A percentile compares a stretch with the other conserved stretches of the same genome.
phyloP scores from a whole-genome alignment of 1,140 invertebrate genomes.

The Ceratoteleas bidentatus region DNA sequence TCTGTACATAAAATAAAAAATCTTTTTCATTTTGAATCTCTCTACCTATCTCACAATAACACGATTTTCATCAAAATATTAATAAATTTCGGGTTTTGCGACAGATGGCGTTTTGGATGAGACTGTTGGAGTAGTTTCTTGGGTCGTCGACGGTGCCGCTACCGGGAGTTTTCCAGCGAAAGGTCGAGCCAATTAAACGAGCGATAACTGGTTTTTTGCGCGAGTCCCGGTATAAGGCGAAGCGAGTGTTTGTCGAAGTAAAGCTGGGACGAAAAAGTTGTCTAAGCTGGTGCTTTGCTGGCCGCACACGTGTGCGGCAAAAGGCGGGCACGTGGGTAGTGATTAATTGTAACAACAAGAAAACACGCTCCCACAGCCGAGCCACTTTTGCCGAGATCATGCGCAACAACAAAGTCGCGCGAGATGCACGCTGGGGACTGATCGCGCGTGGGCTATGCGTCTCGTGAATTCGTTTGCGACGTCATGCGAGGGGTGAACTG shows the following conservation, averaged over 20 bases:
- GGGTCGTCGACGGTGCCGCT: no score
- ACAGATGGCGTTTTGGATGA: no score
- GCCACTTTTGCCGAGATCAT: slow-evolving; percentile 54
- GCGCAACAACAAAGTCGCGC: slow-evolving; percentile 52
- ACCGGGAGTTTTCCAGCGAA: no score
- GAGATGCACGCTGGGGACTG: slow-evolving; percentile 35
- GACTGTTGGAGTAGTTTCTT: no score
- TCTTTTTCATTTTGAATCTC: no score
- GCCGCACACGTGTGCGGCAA: slow-evolving; percentile 52
- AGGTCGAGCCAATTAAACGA: neutral
- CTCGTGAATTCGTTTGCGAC: slow-evolving; percentile 41
- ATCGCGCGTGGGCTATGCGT: slow-evolving; percentile 45
- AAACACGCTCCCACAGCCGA: slow-evolving; percentile 63
- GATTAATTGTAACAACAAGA: slow-evolving; percentile 70
- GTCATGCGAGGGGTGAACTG: no score
- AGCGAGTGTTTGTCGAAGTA: slow-evolving; percentile 33
- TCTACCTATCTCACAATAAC: no score
- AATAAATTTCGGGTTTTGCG: no score
- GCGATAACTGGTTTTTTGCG: neutral
- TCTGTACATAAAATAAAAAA: no score
- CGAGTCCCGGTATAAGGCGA: no score
- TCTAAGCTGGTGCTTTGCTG: slow-evolving; percentile 63
- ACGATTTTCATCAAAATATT: no score
- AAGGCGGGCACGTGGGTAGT: slow-evolving; percentile 66
- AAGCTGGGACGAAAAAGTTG: slow-evolving; percentile 34